These are phyloP conservation scores for Anguilla pacifica DNA, from an alignment of 2,797 vertebrate genomes.

Conservation along the genomic window DNA sequence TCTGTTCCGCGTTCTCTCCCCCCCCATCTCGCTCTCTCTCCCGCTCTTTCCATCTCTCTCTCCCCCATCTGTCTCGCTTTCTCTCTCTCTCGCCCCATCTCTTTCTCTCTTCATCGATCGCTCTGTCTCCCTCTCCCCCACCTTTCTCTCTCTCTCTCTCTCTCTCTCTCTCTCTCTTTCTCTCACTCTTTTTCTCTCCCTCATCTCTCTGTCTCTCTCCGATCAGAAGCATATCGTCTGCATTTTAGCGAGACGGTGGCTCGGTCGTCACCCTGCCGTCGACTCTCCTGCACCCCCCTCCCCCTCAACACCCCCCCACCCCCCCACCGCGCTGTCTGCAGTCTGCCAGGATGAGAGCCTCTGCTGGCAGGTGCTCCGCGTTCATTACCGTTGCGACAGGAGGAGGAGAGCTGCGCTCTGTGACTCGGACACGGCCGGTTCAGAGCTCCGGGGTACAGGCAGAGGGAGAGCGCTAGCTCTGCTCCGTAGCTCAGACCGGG, in stretches of 20 bases:
- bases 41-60: background rate
- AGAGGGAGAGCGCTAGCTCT: background rate
- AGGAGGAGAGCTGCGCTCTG: background rate
- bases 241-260: constrained; percentile 47
- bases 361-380: background rate
- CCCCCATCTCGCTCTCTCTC: background rate
- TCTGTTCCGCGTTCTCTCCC: background rate
- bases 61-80: background rate
- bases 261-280: background rate
- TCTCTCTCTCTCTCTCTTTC: background rate
- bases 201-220: background rate
- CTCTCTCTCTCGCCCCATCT: background rate
- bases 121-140: background rate
- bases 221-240: constrained; percentile 22
- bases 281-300: background rate
- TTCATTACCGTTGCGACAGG: background rate
- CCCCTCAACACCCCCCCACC: background rate
- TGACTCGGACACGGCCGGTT: background rate
- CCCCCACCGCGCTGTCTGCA: background rate
- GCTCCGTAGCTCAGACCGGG: background rate
- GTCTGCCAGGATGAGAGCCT: background rate
- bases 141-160: background rate
- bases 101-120: background rate
- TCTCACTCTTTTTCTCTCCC: background rate
- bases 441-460: background rate